These are phyloP conservation scores for Oophaga pumilio DNA, from an alignment of 2,113 vertebrate species.

Conservation along the genomic window DNA sequence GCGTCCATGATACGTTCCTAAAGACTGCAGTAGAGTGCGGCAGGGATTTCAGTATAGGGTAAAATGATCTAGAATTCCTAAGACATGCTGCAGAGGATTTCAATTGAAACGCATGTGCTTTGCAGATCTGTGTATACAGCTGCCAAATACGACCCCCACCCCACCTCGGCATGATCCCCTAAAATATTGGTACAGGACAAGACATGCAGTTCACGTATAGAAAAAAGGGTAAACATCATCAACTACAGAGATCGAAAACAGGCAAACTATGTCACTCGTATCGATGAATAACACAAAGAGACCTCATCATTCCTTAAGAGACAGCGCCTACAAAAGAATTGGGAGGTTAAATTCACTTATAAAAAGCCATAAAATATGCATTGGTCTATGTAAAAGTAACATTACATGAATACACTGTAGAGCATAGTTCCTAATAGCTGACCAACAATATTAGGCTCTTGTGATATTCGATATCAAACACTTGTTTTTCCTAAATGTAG, in stretches of 20 bases:
- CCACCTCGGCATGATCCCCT: background rate
- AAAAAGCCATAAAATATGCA: too few relatives aligned
- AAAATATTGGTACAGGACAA: background rate
- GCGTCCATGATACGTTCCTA: conserved; percentile 5
- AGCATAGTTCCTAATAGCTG: background rate
- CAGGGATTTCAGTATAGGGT: background rate
- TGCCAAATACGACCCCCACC: background rate
- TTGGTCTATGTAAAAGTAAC: too few relatives aligned
- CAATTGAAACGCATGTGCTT: background rate
- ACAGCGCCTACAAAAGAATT: background rate
- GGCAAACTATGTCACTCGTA: background rate
- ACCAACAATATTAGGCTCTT: background rate
- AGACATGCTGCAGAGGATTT: background rate
- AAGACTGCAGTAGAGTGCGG: background rate
- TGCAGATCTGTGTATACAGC: background rate
- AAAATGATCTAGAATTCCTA: background rate
- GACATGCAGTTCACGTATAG: background rate
- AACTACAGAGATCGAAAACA: background rate
- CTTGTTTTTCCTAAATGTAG: background rate
- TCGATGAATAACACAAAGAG: background rate
- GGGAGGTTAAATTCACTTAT: too few relatives aligned
- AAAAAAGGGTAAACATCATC: background rate
- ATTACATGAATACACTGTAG: too few relatives aligned
- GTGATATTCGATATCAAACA: background rate
- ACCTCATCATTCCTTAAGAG: too few relatives aligned